phyloP scores from a whole-genome alignment of 30 jellyfish, hydroid and myxozoan species.

The Aurelia coerulea region DNA sequence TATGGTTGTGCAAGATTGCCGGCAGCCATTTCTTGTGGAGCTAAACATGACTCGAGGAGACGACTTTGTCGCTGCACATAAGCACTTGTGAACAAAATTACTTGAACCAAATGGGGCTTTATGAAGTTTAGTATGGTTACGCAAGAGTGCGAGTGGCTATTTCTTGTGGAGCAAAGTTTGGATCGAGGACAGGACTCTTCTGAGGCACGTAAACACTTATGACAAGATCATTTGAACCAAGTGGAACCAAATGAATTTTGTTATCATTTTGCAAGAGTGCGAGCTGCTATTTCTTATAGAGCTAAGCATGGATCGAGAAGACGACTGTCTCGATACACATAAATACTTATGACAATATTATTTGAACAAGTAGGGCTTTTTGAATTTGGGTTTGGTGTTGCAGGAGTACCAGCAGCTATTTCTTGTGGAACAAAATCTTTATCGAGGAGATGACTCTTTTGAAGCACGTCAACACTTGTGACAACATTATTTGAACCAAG shows the following conservation, averaged over 20 bases:
- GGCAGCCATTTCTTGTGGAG: not conserved
- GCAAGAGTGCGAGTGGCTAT: not conserved
- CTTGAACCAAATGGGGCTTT: not conserved
- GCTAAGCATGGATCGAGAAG: not conserved
- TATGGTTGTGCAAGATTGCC: slow-evolving; percentile 25
- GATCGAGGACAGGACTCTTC: too few species aligned
- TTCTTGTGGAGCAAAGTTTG: too few species aligned
- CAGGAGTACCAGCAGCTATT: not conserved
- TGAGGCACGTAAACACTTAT: not conserved
- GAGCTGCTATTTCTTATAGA: not conserved
- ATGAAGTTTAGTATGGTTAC: not conserved
- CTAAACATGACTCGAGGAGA: not conserved
- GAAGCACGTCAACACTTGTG: slow-evolving; percentile 2
- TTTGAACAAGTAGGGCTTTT: not conserved
- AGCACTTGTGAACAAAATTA: not conserved
- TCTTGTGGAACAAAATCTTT: not conserved
- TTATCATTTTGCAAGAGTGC: slow-evolving; percentile 14
- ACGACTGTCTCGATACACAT: slow-evolving; percentile 7
- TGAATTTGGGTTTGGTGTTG: not conserved
- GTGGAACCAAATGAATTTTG: slow-evolving; percentile 5
- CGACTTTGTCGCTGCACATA: slow-evolving; percentile 16
- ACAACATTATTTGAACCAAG: not conserved
- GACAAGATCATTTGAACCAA: not conserved
- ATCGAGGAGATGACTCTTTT: not conserved
- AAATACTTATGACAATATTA: not conserved